Evolutionary conservation across 2,113 vertebrate genomes (phyloP).

Genomic region (Rhabdornis inornatus): DNA sequence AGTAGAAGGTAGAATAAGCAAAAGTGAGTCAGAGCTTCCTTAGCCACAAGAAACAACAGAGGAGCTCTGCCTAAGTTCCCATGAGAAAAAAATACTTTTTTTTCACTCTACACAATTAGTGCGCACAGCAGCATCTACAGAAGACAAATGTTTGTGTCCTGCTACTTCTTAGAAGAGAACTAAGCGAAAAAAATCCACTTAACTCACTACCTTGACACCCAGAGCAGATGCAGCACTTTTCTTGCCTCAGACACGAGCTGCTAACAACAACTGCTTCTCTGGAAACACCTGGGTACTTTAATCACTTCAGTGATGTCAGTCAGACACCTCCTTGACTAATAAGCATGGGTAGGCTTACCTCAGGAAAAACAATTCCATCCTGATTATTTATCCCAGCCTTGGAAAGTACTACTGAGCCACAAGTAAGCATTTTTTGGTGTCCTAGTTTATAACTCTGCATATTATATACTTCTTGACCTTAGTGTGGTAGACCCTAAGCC

Average conservation of each 20-base stretch:
- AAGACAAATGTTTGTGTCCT: background rate
- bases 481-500: background rate
- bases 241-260: background rate
- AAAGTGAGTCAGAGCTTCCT: background rate
- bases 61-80: background rate
- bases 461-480: background rate
- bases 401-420: background rate
- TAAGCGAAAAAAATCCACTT: background rate
- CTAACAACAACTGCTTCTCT: background rate
- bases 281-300: background rate
- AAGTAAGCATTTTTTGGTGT: background rate
- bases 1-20: background rate
- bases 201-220: background rate
- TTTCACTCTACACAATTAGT: background rate
- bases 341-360: background rate
- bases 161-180: background rate
- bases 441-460: background rate
- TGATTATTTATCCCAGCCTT: background rate
- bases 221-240: background rate
- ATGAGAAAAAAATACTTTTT: background rate
- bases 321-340: background rate
- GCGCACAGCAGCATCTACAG: accelerated
- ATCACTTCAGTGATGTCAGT: background rate
- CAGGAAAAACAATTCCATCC: background rate
- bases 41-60: accelerated